A percentile compares a stretch with the other conserved stretches of the same genome.
Evolutionary conservation across 2,797 vertebrate genomes (phyloP).

Genomic region (Adelosebastes latens): DNA sequence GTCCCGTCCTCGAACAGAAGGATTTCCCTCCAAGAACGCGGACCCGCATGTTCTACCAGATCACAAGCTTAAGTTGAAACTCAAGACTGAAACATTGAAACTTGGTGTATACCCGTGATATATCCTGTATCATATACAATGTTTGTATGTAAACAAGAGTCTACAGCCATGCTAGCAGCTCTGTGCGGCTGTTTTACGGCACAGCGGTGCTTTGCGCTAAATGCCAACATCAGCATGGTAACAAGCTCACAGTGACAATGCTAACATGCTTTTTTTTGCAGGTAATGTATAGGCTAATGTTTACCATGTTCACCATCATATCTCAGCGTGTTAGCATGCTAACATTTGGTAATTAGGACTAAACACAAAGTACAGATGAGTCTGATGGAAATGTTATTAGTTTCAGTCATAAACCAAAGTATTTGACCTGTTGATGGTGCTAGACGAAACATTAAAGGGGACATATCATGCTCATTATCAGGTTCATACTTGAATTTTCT

Average conservation of each 20-base stretch:
- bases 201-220: background rate
- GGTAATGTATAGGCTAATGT: background rate
- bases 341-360: background rate
- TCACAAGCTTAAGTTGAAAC: background rate
- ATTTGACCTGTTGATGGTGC: background rate
- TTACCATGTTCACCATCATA: background rate
- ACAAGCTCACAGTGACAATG: background rate
- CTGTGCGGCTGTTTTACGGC: background rate
- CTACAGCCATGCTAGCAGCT: background rate
- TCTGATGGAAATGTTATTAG: background rate
- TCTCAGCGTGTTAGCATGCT: background rate
- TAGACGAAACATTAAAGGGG: too few relatives aligned
- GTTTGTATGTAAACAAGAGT: background rate
- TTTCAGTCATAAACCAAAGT: background rate
- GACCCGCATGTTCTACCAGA: constrained; percentile 85
- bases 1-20: constrained; percentile 83
- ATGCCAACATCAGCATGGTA: background rate
- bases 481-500: too few relatives aligned
- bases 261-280: background rate
- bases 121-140: background rate
- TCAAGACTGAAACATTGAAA: background rate
- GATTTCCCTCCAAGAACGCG: constrained; percentile 84
- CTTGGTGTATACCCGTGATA: background rate
- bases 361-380: background rate
- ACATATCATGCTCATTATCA: too few relatives aligned